These are phyloP conservation scores for Tetragonisca angustula DNA, from an alignment of 2,888 invertebrate species.

Conservation along the genomic window DNA sequence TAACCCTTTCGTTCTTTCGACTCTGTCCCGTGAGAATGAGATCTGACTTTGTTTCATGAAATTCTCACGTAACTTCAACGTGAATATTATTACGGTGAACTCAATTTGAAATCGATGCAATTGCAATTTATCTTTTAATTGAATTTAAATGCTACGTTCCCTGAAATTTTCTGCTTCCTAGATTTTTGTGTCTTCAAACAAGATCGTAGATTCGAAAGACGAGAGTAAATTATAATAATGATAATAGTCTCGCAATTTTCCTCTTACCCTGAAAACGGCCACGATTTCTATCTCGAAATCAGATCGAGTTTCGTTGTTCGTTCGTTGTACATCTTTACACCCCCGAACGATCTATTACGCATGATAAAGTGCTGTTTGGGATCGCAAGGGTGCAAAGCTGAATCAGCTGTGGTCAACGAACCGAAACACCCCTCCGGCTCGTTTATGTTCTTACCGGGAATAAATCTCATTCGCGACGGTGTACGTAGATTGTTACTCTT, in stretches of 20 bases:
- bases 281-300: too few species aligned
- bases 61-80: too few species aligned
- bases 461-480: conserved; percentile 71
- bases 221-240: too few species aligned
- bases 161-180: too few species aligned
- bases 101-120: too few species aligned
- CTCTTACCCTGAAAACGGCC: too few species aligned
- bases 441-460: conserved; percentile 64
- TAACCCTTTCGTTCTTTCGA: neutral
- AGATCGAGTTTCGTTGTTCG: neutral
- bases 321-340: conserved; percentile 25
- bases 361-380: conserved; percentile 73
- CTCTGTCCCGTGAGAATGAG: neutral
- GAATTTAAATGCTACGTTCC: too few species aligned
- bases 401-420: conserved; percentile 78
- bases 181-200: too few species aligned
- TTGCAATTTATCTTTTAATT: too few species aligned
- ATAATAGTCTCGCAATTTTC: too few species aligned
- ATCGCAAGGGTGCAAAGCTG: conserved; percentile 78
- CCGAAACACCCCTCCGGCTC: conserved; percentile 76
- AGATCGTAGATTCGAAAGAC: too few species aligned
- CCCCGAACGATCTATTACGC: conserved; percentile 61
- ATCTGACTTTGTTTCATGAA: neutral
- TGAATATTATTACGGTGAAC: too few species aligned
- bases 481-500: conserved; percentile 43